These are phyloP conservation scores for Ectemnius continuus DNA, from an alignment of 2,888 invertebrate species.

Conservation along the genomic window DNA sequence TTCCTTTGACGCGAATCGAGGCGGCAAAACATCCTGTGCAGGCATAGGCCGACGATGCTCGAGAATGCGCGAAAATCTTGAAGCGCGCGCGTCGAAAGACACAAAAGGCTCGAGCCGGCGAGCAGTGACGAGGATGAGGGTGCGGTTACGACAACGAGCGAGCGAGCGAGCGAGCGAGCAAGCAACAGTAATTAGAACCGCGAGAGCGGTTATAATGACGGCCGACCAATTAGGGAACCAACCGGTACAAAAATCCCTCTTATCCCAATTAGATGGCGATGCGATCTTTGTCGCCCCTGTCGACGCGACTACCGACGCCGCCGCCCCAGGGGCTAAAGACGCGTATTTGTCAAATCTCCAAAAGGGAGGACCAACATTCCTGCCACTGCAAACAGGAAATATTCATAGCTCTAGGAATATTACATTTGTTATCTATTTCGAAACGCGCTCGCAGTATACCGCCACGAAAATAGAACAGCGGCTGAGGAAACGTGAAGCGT, in stretches of 20 bases:
- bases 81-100: neutral
- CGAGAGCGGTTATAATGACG: conserved; percentile 59
- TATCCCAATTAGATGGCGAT: conserved; percentile 63
- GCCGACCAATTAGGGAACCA: conserved; percentile 63
- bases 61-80: conserved; percentile 19
- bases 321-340: conserved; percentile 15
- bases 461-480: too few relatives aligned
- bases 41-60: neutral
- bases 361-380: conserved; percentile 4
- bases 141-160: too few relatives aligned
- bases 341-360: neutral
- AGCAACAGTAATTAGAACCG: conserved; percentile 46
- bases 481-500: too few relatives aligned
- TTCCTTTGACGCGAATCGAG: neutral
- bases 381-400: conserved; percentile 46
- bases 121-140: too few relatives aligned
- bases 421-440: conserved; percentile 64
- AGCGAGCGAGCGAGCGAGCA: neutral
- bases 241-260: conserved; percentile 58
- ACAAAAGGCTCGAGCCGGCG: conserved; percentile 23
- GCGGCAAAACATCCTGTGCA: conserved; percentile 30
- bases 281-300: conserved; percentile 13
- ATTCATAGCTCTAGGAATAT: conserved; percentile 64
- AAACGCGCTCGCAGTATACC: conserved; percentile 2
- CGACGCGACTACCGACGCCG: neutral